Percentiles rank a stretch among this genome's conserved stretches.
phyloP scores from a whole-genome alignment of 2,797 vertebrate genomes.

The Knipowitschia caucasica region DNA sequence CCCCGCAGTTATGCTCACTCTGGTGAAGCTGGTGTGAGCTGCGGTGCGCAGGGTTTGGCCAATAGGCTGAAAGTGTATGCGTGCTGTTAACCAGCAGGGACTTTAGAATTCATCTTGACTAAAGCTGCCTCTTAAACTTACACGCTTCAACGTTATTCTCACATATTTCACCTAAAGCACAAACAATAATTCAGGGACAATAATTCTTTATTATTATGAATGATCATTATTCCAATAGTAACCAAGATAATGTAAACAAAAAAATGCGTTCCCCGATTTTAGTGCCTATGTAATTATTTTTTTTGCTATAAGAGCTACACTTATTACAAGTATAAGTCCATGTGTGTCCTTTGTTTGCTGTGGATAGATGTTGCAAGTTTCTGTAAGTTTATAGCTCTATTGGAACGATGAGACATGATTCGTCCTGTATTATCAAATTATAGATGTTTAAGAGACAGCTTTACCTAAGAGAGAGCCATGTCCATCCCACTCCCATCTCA shows the following conservation, averaged over 20 bases:
- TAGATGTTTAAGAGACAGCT: constrained; percentile 64
- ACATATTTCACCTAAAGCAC: too few relatives aligned
- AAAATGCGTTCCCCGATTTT: too few relatives aligned
- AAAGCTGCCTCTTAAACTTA: too few relatives aligned
- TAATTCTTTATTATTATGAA: too few relatives aligned
- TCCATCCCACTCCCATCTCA: constrained; percentile 38
- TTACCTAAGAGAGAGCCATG: constrained; percentile 29
- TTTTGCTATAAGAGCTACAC: not conserved
- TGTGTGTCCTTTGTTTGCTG: constrained; percentile 74
- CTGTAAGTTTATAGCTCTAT: constrained; percentile 30
- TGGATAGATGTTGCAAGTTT: constrained; percentile 54
- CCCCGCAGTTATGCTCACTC: constrained; percentile 18
- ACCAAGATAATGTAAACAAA: too few relatives aligned
- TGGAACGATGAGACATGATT: constrained; percentile 54
- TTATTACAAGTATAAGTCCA: constrained; percentile 25
- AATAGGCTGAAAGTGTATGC: constrained; percentile 13
- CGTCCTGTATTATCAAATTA: constrained; percentile 64
- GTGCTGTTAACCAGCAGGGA: not conserved
- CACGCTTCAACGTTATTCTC: too few relatives aligned
- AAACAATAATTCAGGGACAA: too few relatives aligned
- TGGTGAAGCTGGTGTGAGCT: constrained; percentile 36
- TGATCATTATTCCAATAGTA: too few relatives aligned
- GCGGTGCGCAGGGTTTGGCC: constrained; percentile 37
- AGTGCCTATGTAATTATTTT: not conserved
- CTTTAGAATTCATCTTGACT: too few relatives aligned